Percentiles rank a stretch among this genome's conserved stretches.
phyloP scores from a whole-genome alignment of 2,888 invertebrate species.

The Terebella lapidaria region DNA sequence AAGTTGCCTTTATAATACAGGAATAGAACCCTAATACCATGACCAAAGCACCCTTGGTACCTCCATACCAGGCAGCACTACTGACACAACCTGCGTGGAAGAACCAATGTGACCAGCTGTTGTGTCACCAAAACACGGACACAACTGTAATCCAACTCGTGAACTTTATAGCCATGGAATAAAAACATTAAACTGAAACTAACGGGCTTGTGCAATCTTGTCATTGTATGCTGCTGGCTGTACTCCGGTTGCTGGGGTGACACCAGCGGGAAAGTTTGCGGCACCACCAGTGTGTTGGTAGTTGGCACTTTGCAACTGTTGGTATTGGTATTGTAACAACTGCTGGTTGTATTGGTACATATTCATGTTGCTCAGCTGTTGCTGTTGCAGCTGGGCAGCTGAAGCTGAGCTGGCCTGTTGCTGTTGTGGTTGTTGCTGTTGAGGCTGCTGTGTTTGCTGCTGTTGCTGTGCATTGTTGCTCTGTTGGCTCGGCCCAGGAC shows the following conservation, averaged over 20 bases:
- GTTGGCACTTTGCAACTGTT: conserved; percentile 5
- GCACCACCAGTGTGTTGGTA: not conserved
- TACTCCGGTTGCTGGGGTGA: not conserved
- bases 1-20: too few relatives aligned
- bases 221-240: not conserved
- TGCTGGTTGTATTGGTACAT: conserved; percentile 4
- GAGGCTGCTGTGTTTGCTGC: conserved; percentile 13
- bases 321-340: conserved; percentile 2
- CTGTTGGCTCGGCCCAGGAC: not conserved
- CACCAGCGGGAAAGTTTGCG: not conserved
- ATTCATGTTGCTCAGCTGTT: conserved; percentile 2
- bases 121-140: not conserved
- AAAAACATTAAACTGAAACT: not conserved
- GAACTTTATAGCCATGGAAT: too few relatives aligned
- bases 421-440: conserved; percentile 14
- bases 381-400: conserved; percentile 5
- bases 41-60: too few relatives aligned
- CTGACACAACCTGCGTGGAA: too few relatives aligned
- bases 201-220: not conserved
- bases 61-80: too few relatives aligned
- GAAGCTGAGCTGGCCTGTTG: conserved; percentile 9
- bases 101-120: not conserved
- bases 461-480: conserved; percentile 2
- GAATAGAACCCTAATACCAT: too few relatives aligned
- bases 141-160: too few relatives aligned